Evolutionary conservation across 1,140 invertebrate species (phyloP), one percentile per base, ranked within the genome.

Genomic region (Cheumatopsyche charites): DNA sequence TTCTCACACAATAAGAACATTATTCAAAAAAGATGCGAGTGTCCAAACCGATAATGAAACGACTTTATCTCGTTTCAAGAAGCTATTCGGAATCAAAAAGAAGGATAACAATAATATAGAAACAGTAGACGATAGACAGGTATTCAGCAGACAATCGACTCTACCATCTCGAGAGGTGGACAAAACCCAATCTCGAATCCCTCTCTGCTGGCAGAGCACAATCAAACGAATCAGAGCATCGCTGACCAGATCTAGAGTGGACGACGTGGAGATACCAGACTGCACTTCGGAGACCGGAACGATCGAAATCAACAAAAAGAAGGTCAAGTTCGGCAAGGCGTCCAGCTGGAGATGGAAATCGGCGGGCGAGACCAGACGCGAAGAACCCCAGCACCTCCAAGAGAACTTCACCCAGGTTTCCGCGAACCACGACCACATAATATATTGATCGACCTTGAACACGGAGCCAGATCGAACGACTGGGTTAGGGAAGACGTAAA

Each of bases 121-220:
- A 17, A 58, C 23, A 25, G 21, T 58, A 26, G 67, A 76, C 52
- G 75, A 76, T 47, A 63, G 75, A 41, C 75, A 76, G 23, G 55
- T 76, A 19, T 76, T 76, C 66, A 76, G 75, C 21, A 12, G 75
- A 21, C 75, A 76, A 41, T 76, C 74, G n/a, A 65, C 13, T 21
- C 23, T 69, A 29, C 72, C 75, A 4, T 9, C 67, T 5, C 43
- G 49, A 4, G 41, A 61, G 9, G 66, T 69, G 4, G 47, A 58
- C 17, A 15, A 58, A 5, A 21, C 36, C 17, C 7, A 26, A 17
- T 15, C 7, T 15, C 65, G 67, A 13, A 9, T 73, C 7, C 75
- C 72, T 21, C 7, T 63, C 11, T 71, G 69, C 55, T 23, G 72
- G 52, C 61, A 67, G 1, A 42, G 42, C 0, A 36, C 49, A 7